Conservation (phyloP, 1,140 invertebrate species). For the Ctenoplectra terminalis region DNA sequence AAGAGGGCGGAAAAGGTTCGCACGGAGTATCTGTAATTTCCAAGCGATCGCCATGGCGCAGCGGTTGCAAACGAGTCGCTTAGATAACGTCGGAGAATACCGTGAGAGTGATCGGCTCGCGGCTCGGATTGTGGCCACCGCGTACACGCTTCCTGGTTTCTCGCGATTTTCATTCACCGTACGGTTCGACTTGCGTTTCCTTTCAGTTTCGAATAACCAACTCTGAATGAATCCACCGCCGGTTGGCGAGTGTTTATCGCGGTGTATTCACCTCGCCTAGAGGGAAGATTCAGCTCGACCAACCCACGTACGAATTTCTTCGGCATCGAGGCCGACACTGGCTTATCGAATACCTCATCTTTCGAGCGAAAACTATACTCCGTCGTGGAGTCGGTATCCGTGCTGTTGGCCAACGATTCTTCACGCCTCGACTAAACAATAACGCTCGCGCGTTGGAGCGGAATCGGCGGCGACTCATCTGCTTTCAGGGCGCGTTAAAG, state of each 20-base stretch:
- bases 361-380: too few species aligned
- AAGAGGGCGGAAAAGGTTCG: not conserved
- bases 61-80: constrained; percentile 18
- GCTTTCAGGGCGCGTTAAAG: constrained; percentile 22
- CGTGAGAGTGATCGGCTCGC: constrained; percentile 34
- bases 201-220: too few species aligned
- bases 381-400: too few species aligned
- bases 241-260: too few species aligned
- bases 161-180: constrained; percentile 34
- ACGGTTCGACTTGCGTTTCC: too few species aligned
- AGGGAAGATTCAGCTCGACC: too few species aligned
- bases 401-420: not conserved
- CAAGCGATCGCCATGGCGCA: not conserved
- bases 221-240: constrained; percentile 13
- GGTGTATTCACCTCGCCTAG: too few species aligned
- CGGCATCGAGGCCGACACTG: too few species aligned
- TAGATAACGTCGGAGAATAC: constrained; percentile 12
- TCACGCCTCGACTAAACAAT: not conserved
- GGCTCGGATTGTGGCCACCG: not conserved
- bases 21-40: constrained; percentile 22
- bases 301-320: too few species aligned
- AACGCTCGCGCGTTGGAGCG: not conserved
- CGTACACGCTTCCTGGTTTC: constrained; percentile 27
- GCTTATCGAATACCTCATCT: not conserved
- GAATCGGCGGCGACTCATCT: constrained; percentile 1